phyloP scores from a whole-genome alignment of 2,797 vertebrate genomes.

The Squalus acanthias region DNA sequence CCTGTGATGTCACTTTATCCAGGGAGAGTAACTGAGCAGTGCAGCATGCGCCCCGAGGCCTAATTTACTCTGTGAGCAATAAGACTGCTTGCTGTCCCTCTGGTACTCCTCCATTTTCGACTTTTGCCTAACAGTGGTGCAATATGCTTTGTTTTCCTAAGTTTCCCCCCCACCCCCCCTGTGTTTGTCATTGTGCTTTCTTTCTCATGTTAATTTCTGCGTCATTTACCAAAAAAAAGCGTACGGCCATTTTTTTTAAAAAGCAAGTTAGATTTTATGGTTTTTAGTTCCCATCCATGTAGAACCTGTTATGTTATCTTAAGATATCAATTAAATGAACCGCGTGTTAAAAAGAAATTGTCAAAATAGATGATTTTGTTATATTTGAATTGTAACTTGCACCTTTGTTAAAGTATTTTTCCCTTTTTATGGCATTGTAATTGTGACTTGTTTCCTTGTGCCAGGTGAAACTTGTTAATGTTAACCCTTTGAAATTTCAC shows the following conservation, averaged over 20 bases:
- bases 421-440: slow-evolving; percentile 56
- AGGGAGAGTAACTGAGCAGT: slow-evolving; percentile 39
- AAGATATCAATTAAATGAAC: slow-evolving; percentile 36
- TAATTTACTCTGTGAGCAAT: slow-evolving; percentile 53
- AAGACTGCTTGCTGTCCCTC: slow-evolving; percentile 42
- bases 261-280: slow-evolving; percentile 28
- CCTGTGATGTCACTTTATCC: slow-evolving; percentile 27
- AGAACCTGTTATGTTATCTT: slow-evolving; percentile 33
- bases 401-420: slow-evolving; percentile 48
- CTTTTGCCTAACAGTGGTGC: slow-evolving; percentile 58
- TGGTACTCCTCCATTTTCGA: slow-evolving; percentile 46
- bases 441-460: slow-evolving; percentile 51
- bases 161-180: slow-evolving; percentile 38
- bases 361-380: slow-evolving; percentile 37
- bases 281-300: slow-evolving; percentile 17
- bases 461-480: slow-evolving; percentile 45
- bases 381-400: slow-evolving; percentile 39
- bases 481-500: slow-evolving; percentile 35
- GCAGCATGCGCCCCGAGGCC: slow-evolving; percentile 60
- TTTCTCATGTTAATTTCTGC: slow-evolving; percentile 51
- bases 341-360: slow-evolving; percentile 23
- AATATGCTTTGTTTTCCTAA: slow-evolving; percentile 49
- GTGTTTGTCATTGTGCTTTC: slow-evolving; percentile 38
- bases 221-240: slow-evolving; percentile 33
- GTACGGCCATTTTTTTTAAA: slow-evolving; percentile 15